Base-by-base conservation (phyloP, 2,888 invertebrate species). In the Dolichopus griseipennis region DNA sequence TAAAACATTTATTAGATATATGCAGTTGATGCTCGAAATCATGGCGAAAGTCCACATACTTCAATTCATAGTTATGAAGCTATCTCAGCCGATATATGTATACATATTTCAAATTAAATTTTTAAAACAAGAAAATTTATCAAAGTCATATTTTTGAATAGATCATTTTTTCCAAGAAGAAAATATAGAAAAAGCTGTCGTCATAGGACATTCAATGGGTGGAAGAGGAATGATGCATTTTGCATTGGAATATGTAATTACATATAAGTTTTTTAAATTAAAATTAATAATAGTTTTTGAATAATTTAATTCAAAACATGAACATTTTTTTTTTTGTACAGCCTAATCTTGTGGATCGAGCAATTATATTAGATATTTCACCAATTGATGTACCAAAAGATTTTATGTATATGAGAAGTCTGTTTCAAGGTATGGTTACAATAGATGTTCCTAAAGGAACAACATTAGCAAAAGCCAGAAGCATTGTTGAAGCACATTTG, bases 131-230 rank as follows among this genome's bases (percentile, higher is more conserved):
- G 12, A 37, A 7, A 37, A 34, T 34, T 34, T 34, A 37, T 37
- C 9, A 37, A 37, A 37, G 10, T 10, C 8, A 5, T 10, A 8
- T 37, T 1, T 34, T 37, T 37, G 8, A 2, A 7, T 37, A 37
- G 12, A 6, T 78, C 85, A 12, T 63, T 83, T 93, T 62, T 80
- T 92, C 70, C 83, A 86, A 73, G 86, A 88, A 72, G 78, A 88
- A 64, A 83, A 85, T 21, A 83, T 93, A 64, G 77, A 84, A 0
- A 88, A 88, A 78, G 86, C 88, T 1, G 83, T 88, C 6, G 76
- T 94, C 21, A 79, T 97, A 75, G 97, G 97, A 0, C 97, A 97
- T 79, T 95, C 95, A 73, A 95, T 97, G 95, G 97, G 97, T 22
- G 97, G 97, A n/a, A 87, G 94, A 71, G 86, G 92, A 9, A 90